phyloP scores from a whole-genome alignment of 2,888 invertebrate genomes.

The Rhorus exstirpatorius region DNA sequence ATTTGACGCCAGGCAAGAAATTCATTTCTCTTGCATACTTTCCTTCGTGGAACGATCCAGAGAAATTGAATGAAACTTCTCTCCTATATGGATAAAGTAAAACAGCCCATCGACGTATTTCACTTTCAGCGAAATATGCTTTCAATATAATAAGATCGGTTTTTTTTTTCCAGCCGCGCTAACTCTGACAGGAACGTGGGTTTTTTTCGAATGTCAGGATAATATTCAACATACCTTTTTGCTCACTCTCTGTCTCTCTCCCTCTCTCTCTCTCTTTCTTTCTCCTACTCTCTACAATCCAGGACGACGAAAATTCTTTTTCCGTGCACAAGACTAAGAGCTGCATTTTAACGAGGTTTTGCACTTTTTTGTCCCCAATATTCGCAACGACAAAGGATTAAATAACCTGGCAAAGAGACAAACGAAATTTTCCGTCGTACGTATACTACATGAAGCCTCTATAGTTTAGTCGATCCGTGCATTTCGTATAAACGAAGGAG shows the following conservation, averaged over 20 bases:
- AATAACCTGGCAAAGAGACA: background rate
- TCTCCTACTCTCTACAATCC: background rate
- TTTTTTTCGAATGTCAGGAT: constrained; percentile 25
- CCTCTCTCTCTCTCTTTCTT: no score
- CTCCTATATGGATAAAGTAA: background rate
- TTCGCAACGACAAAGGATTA: constrained; percentile 1
- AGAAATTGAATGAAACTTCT: background rate
- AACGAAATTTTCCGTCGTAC: background rate
- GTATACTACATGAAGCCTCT: no score
- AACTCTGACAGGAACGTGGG: constrained; percentile 36
- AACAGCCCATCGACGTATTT: constrained; percentile 29
- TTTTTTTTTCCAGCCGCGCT: constrained; percentile 11
- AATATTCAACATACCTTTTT: constrained; percentile 26
- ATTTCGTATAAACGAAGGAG: no score
- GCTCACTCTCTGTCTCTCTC: background rate
- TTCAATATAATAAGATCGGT: constrained; percentile 19
- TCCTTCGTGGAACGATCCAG: background rate
- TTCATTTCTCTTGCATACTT: background rate
- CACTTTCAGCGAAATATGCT: constrained; percentile 36
- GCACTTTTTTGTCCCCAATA: background rate
- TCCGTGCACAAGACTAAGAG: background rate
- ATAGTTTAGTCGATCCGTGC: no score
- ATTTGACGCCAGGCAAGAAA: background rate
- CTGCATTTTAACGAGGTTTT: background rate
- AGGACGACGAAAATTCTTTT: background rate